Base-by-base conservation (phyloP, 2,888 invertebrate species). In the Boloria euphrosyne region DNA sequence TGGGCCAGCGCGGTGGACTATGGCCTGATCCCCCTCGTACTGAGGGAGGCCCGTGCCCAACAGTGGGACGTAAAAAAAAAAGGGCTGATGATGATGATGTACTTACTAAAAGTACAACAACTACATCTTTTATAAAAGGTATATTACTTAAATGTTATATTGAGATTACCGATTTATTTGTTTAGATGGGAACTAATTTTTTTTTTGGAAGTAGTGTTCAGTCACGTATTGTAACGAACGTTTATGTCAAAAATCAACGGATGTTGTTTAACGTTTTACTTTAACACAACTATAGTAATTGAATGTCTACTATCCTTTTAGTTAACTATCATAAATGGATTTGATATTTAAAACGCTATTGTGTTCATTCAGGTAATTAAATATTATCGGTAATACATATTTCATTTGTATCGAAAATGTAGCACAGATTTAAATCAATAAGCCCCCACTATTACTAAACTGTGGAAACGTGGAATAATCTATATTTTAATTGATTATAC, bases 371-470 rank as follows among this genome's bases (percentile, higher is more conserved):
- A 63, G 38, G 63, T 69, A 65, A 65, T 67, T 69, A 60, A 67
- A 66, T 60, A 67, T 63, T 63, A 69, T 71, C 61, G 62, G 61
- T 22, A 67, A 65, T 62, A 64, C 61, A 65, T 71, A 71, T 69
- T 71, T 68, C 66, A 71, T 62, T 67, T 62, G 60, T 66, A 66
- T 62, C 53, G 65, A 60, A 69, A 69, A 54, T 64, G 31, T 53
- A 52, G 60, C 46, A 53, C 46, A 57, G 55, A 68, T 66, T 70
- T 65, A 68, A 70, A 68, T 68, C 53, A 68, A 65, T 68, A 70
- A 67, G 63, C 67, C 57, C 18, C 57, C 18, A 17, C 60, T 50
- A 58, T 58, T 50, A 57, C 62, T 65, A 65, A 61, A 38, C 49
- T 51, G 55, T 47, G 63, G 50, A 55, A 62, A 38, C 43, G 43